A percentile compares a stretch with the other conserved stretches of the same genome.
Conservation (phyloP, 2,797 vertebrate species). For the Anabacerthia variegaticeps region DNA sequence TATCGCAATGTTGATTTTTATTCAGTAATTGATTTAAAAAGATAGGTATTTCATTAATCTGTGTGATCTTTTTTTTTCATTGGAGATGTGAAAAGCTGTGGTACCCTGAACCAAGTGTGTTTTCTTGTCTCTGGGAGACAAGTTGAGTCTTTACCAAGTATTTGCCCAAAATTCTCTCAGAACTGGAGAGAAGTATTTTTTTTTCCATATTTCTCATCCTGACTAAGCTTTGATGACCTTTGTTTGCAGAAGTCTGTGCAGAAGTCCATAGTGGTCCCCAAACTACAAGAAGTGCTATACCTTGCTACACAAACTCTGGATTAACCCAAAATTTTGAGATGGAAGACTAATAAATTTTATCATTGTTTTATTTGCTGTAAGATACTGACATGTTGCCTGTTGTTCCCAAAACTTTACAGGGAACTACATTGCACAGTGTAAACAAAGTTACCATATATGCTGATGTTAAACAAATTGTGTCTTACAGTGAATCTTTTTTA, state of each 20-base stretch:
- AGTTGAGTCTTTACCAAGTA: not conserved
- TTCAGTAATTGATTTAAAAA: not conserved
- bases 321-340: not conserved
- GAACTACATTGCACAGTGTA: not conserved
- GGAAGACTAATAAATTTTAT: not conserved
- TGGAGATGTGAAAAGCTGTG: not conserved
- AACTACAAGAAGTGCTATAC: not conserved
- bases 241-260: not conserved
- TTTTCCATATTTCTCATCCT: not conserved
- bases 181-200: not conserved
- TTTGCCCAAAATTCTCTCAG: not conserved
- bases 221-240: not conserved
- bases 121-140: not conserved
- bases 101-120: not conserved
- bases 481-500: not conserved
- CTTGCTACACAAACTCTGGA: not conserved
- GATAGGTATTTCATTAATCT: not conserved
- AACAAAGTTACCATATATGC: not conserved
- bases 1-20: not conserved
- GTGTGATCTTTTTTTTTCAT: not conserved
- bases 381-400: not conserved
- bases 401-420: accelerated
- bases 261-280: not conserved
- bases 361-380: not conserved
- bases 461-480: not conserved